A percentile compares a stretch with the other conserved stretches of the same genome.
These are phyloP conservation scores for Caiman crocodilus DNA, from an alignment of 2,797 vertebrate species.

Conservation along the genomic window DNA sequence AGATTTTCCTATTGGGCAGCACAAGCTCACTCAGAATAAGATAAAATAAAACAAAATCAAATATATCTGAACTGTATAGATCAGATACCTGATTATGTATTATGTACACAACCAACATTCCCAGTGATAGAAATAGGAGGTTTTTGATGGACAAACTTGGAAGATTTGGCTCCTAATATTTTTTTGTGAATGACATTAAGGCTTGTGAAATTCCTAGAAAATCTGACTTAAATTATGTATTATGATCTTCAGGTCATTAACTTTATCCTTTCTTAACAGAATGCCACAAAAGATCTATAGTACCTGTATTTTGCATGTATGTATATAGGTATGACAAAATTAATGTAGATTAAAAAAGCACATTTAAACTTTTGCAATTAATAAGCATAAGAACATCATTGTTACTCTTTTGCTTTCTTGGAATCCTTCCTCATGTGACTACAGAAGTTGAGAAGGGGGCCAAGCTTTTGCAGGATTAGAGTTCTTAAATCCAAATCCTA, in stretches of 20 bases:
- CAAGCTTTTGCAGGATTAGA: neutral
- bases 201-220: conserved; percentile 20
- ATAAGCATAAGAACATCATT: neutral
- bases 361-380: neutral
- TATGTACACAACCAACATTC: conserved; percentile 3
- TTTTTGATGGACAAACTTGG: conserved; percentile 10
- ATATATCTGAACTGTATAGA: neutral
- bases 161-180: conserved; percentile 16
- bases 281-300: neutral
- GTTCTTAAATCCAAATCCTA: neutral
- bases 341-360: neutral
- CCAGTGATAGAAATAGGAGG: neutral
- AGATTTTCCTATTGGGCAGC: neutral
- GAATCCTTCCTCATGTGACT: neutral
- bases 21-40: neutral
- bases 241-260: neutral
- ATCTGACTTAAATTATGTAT: neutral
- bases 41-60: neutral
- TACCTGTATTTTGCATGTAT: neutral
- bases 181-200: neutral
- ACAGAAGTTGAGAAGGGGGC: neutral
- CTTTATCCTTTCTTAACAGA: neutral
- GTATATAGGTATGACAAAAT: conserved; percentile 3
- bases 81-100: neutral
- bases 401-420: neutral